Percentiles rank a stretch among this genome's conserved stretches.
Conservation (phyloP, 2,888 invertebrate genomes). For the Drosophila monieri region DNA sequence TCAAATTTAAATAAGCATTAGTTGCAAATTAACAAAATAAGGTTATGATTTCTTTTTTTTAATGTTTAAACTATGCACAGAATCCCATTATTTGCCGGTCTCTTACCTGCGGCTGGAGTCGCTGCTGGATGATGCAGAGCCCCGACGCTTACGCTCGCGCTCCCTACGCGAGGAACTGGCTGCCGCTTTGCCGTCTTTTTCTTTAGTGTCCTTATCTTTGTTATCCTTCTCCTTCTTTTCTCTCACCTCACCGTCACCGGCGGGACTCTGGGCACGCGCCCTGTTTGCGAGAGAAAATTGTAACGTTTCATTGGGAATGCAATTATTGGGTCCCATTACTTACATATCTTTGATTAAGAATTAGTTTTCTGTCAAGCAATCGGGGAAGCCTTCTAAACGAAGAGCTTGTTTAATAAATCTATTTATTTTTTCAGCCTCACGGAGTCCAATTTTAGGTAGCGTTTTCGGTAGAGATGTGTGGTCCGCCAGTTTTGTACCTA, state of each 20-base stretch:
- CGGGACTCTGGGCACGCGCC: slow-evolving; percentile 90
- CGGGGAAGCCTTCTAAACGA: not conserved
- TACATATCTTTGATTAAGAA: slow-evolving; percentile 44
- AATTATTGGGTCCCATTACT: slow-evolving; percentile 18
- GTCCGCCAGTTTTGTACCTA: not conserved
- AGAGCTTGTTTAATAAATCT: slow-evolving; percentile 25
- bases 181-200: slow-evolving; percentile 73
- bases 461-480: slow-evolving; percentile 25
- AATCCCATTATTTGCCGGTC: slow-evolving; percentile 2
- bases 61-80: not conserved
- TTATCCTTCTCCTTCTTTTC: slow-evolving; percentile 88
- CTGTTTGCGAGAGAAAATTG: slow-evolving; percentile 82
- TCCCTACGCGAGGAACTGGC: slow-evolving; percentile 76
- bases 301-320: slow-evolving; percentile 9
- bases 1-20: not conserved
- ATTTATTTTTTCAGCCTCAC: slow-evolving; percentile 8
- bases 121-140: slow-evolving; percentile 91
- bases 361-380: not conserved
- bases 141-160: slow-evolving; percentile 84
- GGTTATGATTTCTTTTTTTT: not conserved
- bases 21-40: not conserved
- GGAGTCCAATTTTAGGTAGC: slow-evolving; percentile 10
- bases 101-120: slow-evolving; percentile 89
- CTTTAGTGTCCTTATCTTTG: slow-evolving; percentile 86
- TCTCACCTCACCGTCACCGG: slow-evolving; percentile 86